Conservation (phyloP, 1,140 invertebrate genomes). For the Zaprionus camerounensis region DNA sequence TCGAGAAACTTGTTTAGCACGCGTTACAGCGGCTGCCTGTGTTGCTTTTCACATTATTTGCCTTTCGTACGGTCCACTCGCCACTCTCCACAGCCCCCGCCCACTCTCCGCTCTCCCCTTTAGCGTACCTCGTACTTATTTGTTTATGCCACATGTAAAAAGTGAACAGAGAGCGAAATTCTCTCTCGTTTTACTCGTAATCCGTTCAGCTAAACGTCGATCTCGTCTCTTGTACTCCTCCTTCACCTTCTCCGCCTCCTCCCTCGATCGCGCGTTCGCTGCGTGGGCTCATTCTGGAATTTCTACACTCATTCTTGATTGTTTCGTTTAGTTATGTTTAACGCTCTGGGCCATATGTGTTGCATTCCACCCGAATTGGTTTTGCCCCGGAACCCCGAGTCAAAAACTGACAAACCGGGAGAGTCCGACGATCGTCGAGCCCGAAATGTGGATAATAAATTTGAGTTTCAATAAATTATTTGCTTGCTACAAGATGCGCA, state of each 20-base stretch:
- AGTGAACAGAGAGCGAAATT: slow-evolving; percentile 31
- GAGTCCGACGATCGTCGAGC: slow-evolving; percentile 43
- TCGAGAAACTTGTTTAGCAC: slow-evolving; percentile 81
- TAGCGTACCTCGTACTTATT: slow-evolving; percentile 41
- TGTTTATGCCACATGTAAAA: slow-evolving; percentile 66
- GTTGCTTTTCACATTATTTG: slow-evolving; percentile 76
- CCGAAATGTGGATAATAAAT: slow-evolving; percentile 68
- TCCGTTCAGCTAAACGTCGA: slow-evolving; percentile 67
- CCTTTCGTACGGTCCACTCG: slow-evolving; percentile 59
- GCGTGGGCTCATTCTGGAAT: slow-evolving; percentile 82
- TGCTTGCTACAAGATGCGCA: slow-evolving; percentile 71
- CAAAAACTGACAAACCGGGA: slow-evolving; percentile 29
- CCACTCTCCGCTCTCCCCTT: neutral
- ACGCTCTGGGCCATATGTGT: slow-evolving; percentile 77
- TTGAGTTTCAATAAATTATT: slow-evolving; percentile 83
- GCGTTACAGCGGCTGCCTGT: slow-evolving; percentile 81
- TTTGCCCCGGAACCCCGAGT: slow-evolving; percentile 44
- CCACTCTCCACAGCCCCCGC: neutral
- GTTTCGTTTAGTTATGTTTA: slow-evolving; percentile 77
- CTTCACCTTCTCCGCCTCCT: neutral
- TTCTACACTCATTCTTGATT: slow-evolving; percentile 83
- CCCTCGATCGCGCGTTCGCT: slow-evolving; percentile 28
- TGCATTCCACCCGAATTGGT: slow-evolving; percentile 79
- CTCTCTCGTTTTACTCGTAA: slow-evolving; percentile 53
- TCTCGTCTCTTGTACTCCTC: slow-evolving; percentile 8